phyloP scores from a whole-genome alignment of 2,888 invertebrate species.

The Blastobasis adustella region DNA sequence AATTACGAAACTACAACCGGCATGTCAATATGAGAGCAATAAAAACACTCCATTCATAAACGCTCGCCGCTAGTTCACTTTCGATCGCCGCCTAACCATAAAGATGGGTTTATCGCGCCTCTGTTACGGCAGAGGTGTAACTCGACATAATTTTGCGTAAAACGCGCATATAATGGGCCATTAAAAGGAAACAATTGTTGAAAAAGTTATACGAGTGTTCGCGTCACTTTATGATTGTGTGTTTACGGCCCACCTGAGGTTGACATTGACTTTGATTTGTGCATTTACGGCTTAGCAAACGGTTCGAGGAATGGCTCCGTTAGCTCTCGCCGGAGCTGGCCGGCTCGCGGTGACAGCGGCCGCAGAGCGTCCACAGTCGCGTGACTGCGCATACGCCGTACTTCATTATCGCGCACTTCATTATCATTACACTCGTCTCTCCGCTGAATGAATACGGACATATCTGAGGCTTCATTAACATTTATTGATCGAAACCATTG shows the following conservation, averaged over 20 bases:
- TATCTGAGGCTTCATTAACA: too few species aligned
- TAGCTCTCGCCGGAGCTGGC: constrained; percentile 15
- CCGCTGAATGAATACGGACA: too few species aligned
- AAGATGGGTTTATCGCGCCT: constrained; percentile 70
- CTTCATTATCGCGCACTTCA: too few species aligned
- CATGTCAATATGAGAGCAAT: constrained; percentile 67
- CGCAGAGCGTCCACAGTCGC: too few species aligned
- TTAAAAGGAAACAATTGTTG: constrained; percentile 74
- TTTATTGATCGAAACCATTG: too few species aligned
- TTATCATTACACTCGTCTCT: too few species aligned
- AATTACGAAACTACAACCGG: constrained; percentile 61
- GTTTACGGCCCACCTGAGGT: constrained; percentile 69
- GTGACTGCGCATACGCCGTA: too few species aligned
- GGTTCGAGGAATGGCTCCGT: constrained; percentile 41
- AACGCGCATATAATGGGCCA: constrained; percentile 72
- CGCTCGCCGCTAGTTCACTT: constrained; percentile 55
- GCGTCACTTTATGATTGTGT: constrained; percentile 72
- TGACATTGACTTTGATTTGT: constrained; percentile 74
- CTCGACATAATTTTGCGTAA: constrained; percentile 74
- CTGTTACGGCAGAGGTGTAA: constrained; percentile 69
- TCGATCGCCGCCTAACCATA: constrained; percentile 66
- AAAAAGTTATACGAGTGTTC: constrained; percentile 73
- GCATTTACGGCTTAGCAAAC: constrained; percentile 65
- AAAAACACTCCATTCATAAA: constrained; percentile 71
- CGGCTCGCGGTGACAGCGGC: too few species aligned